These are phyloP conservation scores for Anas flavirostris DNA, from an alignment of 2,797 vertebrate species.

Conservation along the genomic window DNA sequence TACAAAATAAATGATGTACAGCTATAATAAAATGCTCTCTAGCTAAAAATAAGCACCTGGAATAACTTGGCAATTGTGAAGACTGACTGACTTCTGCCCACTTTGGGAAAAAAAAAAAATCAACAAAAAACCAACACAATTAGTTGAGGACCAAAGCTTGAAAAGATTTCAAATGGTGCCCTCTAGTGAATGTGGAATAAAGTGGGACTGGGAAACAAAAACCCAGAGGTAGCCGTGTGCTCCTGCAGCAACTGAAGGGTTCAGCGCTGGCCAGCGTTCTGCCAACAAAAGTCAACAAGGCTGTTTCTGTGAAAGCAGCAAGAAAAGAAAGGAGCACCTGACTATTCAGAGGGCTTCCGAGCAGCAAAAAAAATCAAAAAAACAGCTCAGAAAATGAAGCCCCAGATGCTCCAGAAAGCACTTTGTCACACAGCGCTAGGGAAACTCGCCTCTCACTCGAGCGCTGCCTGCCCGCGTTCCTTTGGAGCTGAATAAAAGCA, in stretches of 20 bases:
- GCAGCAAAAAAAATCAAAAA: neutral
- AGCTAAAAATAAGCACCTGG: neutral
- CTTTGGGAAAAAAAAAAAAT: too few relatives aligned
- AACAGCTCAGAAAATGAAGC: neutral
- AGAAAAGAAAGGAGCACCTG: neutral
- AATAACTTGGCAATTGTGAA: neutral
- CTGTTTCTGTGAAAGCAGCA: neutral
- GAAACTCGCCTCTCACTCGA: neutral
- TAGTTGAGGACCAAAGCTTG: neutral
- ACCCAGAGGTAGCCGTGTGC: neutral
- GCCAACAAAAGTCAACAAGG: neutral
- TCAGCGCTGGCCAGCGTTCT: neutral
- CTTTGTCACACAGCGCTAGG: neutral
- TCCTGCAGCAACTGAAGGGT: neutral
- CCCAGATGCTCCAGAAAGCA: neutral
- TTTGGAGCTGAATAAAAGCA: neutral
- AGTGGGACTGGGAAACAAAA: neutral
- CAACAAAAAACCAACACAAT: neutral
- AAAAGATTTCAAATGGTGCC: slow-evolving; percentile 1
- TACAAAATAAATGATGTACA: neutral
- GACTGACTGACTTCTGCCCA: neutral
- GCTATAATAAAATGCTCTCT: neutral
- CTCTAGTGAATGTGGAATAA: neutral
- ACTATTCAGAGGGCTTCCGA: neutral
- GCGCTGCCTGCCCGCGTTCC: neutral